Evolutionary conservation across 1,140 invertebrate species (phyloP), one percentile per base, ranked within the genome.

Genomic region (Colletes gigas): DNA sequence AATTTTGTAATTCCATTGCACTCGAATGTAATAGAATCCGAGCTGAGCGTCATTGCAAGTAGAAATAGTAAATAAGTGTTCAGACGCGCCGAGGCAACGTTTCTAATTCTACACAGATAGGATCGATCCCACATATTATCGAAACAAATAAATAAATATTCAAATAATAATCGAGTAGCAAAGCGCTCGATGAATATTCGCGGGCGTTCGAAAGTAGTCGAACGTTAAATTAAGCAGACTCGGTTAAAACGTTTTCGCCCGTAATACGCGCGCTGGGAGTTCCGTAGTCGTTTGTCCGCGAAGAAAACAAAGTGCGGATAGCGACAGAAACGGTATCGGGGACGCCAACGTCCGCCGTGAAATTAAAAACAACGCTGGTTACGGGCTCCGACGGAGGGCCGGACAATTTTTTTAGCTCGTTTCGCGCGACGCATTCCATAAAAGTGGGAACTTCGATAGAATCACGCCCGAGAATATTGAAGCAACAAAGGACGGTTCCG

Each of bases 281-380:
- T 30, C 59, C 63, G 69, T 66, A 71, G 44, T 78, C 54, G 47
- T 60, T 67, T 82, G 60, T 74, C 63, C 75, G 39, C 8, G 50
- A 19, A 60, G 67, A 19, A 67, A 52, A 73, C 57, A 70, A 74
- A 85, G 44, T 63, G 52, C 44, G 17, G 54, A 50, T 15, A 10
- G 21, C 15, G 50, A 44, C 57, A 60, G 21, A 14, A 55, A 19
- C 54, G 44, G 71, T 54, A 74, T 79, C 77, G 47, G 69, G 55
- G 59, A 60, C 47, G 21, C 78, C 67, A 65, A 47, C 74, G 75
- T 85, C 85, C 83, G 78, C 78, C 77, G 74, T 75, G 76, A 85
- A 83, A 87, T 86, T 86, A 85, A 87, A 85, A 87, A 83, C 71
- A 63, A 82, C 75, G 55, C 79, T 14, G n/a, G 67, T 52, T 81